Base-by-base conservation (phyloP, 2,797 vertebrate species). In the Betta splendens region DNA sequence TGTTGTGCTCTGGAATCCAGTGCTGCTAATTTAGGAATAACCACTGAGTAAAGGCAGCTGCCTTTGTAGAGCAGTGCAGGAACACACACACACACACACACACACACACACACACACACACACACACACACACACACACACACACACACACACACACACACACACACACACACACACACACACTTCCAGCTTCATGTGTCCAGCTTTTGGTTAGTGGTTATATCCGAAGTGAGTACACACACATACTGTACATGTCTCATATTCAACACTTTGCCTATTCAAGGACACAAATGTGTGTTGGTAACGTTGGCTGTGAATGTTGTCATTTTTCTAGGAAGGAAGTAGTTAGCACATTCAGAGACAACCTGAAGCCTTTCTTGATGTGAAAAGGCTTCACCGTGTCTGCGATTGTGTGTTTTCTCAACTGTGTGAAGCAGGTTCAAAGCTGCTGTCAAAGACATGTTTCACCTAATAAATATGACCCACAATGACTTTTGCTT, bases 1-100 rank as follows among this genome's bases (percentile, higher is more conserved):
- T 75, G 32, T 49, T 39, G 58, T 67, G 53, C 56, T n/a, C 49
- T 72, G 84, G 82, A 86, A 85, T 86, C 46, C 60, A 62, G 43
- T 54, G 64, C 47, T 80, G 72, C 85, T 89, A 88, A 89, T 81
- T 88, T 89, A 66, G 54, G 86, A 86, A 82, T 75, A 83, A 80
- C 32, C 43, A 7, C 33, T 64, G 79, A 75, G 80, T 79, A 85
- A 47, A 79, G 72, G 25, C 86, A 88, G 86, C 85, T 89, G 86
- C 70, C 82, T 87, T 87, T 87, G 81, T 81, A 72, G 67, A 72
- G 44, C 36, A 35, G 39, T 18, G 52, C 49, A 77, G 52, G 70
- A 81, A 75, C 51, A 52, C 32, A 25, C 40, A 39, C 51, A 69
- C 37, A 65, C 28, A 35, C 33, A 46, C 15, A 48, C 55, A 28